phyloP scores from a whole-genome alignment of 2,113 vertebrate species.

The Machaerirhynchus nigripectus region DNA sequence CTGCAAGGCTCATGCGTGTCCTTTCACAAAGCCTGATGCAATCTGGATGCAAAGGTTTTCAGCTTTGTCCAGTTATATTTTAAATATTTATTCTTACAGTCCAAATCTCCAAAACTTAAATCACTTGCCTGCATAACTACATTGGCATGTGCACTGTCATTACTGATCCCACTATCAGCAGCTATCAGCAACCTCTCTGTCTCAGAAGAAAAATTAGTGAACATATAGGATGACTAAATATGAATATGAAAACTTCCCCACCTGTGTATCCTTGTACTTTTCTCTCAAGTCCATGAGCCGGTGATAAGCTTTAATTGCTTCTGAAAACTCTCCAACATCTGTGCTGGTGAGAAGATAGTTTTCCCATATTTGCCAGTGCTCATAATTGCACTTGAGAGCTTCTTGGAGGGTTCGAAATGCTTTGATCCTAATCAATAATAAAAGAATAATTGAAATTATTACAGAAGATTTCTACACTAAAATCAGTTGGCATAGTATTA shows the following conservation, averaged over 20 bases:
- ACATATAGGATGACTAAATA: background rate
- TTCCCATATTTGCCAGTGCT: conserved; percentile 99
- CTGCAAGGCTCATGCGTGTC: background rate
- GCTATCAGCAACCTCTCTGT: background rate
- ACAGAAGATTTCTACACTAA: background rate
- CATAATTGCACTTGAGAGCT: conserved; percentile 95
- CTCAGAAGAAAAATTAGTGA: background rate
- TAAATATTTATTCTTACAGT: background rate
- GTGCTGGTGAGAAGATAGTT: conserved; percentile 90
- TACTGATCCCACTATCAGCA: background rate
- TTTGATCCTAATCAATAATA: conserved; percentile 78
- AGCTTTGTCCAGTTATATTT: background rate
- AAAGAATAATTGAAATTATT: background rate
- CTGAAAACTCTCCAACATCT: conserved; percentile 90
- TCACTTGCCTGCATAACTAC: background rate
- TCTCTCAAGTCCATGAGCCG: conserved; percentile 91
- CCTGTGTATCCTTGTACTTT: conserved; percentile 93
- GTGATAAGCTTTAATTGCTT: conserved; percentile 93
- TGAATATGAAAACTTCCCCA: conserved; percentile 47
- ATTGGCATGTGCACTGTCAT: background rate
- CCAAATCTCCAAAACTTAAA: background rate
- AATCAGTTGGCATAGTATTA: background rate
- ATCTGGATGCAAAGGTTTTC: background rate
- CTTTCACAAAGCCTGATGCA: background rate
- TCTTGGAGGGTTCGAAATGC: conserved; percentile 93